phyloP scores from a whole-genome alignment of 2,888 invertebrate species.

The Spodoptera littoralis region DNA sequence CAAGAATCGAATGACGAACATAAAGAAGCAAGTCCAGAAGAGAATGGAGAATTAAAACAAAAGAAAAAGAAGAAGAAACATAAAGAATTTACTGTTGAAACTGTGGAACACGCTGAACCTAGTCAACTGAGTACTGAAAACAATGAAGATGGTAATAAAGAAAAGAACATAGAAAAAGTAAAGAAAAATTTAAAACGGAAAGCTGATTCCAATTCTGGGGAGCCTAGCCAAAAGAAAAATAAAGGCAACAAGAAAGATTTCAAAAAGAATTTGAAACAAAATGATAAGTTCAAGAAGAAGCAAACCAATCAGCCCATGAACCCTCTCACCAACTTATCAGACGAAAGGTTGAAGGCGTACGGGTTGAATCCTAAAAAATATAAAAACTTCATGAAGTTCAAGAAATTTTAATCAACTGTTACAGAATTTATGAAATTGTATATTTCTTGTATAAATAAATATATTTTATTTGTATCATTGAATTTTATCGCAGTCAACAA shows the following conservation, averaged over 20 bases:
- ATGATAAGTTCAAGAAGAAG: conserved; percentile 66
- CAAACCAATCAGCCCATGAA: conserved; percentile 60
- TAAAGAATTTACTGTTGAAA: conserved; percentile 68
- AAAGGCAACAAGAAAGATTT: conserved; percentile 58
- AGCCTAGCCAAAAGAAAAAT: conserved; percentile 59
- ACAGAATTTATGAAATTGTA: conserved; percentile 9
- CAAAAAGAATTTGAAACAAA: conserved; percentile 66
- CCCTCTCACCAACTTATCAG: conserved; percentile 88
- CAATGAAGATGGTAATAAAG: conserved; percentile 52
- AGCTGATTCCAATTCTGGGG: conserved; percentile 23
- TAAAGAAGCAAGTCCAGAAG: conserved; percentile 17
- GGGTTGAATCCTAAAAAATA: conserved; percentile 97
- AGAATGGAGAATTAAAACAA: conserved; percentile 41
- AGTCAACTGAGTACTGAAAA: conserved; percentile 59
- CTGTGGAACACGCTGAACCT: conserved; percentile 60
- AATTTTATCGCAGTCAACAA: too few relatives aligned
- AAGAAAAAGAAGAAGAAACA: conserved; percentile 64
- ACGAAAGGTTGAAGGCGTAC: conserved; percentile 96
- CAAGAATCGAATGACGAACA: conserved; percentile 10
- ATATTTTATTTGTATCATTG: conserved; percentile 19
- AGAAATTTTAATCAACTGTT: conserved; percentile 77
- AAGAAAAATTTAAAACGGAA: conserved; percentile 53
- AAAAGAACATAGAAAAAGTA: conserved; percentile 37
- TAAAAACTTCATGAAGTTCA: conserved; percentile 92
- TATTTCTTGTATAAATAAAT: conserved; percentile 44